Base-by-base conservation (phyloP, 2,113 vertebrate genomes). In the Rhinolophus sinicus region DNA sequence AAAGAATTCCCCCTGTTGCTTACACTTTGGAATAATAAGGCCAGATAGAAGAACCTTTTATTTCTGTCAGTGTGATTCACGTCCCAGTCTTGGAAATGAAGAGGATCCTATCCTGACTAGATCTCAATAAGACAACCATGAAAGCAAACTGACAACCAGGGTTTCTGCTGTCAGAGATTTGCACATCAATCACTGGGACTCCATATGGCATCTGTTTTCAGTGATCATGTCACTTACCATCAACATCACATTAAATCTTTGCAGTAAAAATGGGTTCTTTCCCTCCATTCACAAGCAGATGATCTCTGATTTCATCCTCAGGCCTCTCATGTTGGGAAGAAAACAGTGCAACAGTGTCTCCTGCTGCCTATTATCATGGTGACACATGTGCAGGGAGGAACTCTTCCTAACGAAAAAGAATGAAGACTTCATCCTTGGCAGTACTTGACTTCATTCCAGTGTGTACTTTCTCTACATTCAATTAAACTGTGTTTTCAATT, bases 131-230 rank as follows among this genome's bases (percentile, higher is more conserved):
- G 96, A 96, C 95, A 96, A 94, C 75, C 13, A 67, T 9, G 77
- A 75, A 97, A 94, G 76, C 54, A 78, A 33, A 65, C 94, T 95
- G 97, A 70, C 98, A 92, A 81, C 93, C 95, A 44, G 90, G 83
- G 93, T 97, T 96, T 83, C 96, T 97, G 94, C 97, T 97, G 96
- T 70, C 98, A 97, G 98, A 97, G 97, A 97, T 96, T 78, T 96
- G 96, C 96, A 77, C 47, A 30, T 95, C 98, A 97, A 81, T 90
- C 98, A 95, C 16, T 6, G 56, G 40, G 92, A 97, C 96, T 83
- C 95, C 93, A 97, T 76, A 93, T 95, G 98, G 98, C 98, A 95
- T 72, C 82, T 77, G 96, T 72, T 98, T 94, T 73, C 98, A 96
- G 77, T 13, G 92, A 90, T 76, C 97, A 75, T 69, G 94, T 81